Conservation (phyloP, 1,140 invertebrate species). For the Formica selysi region DNA sequence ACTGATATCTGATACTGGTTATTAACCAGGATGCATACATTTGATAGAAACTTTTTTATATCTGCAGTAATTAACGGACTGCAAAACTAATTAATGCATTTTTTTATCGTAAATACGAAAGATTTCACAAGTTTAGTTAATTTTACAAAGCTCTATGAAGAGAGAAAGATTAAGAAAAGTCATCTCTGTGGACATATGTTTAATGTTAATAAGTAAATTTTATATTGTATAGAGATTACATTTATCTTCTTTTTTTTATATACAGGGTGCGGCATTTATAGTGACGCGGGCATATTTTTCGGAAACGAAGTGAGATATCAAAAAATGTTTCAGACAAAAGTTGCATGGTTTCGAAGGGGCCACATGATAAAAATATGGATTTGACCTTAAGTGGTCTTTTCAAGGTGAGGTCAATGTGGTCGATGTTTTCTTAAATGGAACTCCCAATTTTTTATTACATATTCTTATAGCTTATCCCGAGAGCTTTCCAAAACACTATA, state of each 20-base stretch:
- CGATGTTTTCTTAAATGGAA: no score
- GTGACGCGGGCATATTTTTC: no score
- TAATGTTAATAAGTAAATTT: neutral
- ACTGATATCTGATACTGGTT: slow-evolving; percentile 12
- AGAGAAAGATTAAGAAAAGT: neutral
- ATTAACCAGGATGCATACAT: neutral
- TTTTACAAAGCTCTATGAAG: neutral
- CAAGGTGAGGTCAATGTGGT: no score
- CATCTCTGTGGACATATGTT: neutral
- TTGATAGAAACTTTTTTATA: neutral
- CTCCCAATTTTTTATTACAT: no score
- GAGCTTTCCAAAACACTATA: no score
- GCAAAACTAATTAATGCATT: neutral
- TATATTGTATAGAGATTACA: neutral
- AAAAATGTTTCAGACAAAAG: no score
- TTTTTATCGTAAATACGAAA: neutral
- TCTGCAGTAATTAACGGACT: neutral
- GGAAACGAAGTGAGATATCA: no score
- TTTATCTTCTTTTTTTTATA: neutral
- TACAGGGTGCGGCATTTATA: no score
- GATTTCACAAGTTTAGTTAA: neutral
- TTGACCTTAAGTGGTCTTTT: no score
- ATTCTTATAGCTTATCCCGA: no score
- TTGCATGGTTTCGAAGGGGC: no score
- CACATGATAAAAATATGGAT: no score